Evolutionary conservation across 2,888 invertebrate genomes (phyloP).

Genomic region (Chymomyza caudatula): DNA sequence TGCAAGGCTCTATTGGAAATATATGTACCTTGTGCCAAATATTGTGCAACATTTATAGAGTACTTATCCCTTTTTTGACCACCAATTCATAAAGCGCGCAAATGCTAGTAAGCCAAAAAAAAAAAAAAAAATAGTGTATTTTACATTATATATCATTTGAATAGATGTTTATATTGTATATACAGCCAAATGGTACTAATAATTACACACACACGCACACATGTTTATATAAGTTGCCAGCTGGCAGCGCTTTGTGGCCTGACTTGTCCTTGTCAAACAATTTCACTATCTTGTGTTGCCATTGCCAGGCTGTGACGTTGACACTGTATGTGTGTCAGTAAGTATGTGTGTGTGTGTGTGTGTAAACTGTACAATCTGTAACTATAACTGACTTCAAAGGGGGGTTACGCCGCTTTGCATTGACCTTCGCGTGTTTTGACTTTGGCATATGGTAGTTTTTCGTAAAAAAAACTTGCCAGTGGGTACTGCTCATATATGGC

Average conservation of each 20-base stretch:
- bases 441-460: neutral
- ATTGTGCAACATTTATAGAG: too few species aligned
- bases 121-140: too few species aligned
- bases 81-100: too few species aligned
- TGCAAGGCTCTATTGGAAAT: too few species aligned
- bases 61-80: too few species aligned
- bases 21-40: too few species aligned
- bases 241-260: conserved; percentile 24
- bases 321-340: conserved; percentile 6
- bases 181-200: conserved; percentile 20
- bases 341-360: too few species aligned
- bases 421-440: conserved; percentile 60
- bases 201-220: conserved; percentile 38
- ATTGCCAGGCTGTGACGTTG: conserved; percentile 24
- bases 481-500: neutral
- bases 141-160: too few species aligned
- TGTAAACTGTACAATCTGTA: conserved; percentile 5
- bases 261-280: conserved; percentile 63
- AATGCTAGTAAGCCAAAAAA: too few species aligned
- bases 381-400: conserved; percentile 52
- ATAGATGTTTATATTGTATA: neutral
- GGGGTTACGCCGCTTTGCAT: conserved; percentile 45
- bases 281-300: conserved; percentile 48
- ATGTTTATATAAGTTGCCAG: conserved; percentile 11
- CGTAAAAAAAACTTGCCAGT: neutral